Base-by-base conservation (phyloP, 2,888 invertebrate species). In the Pediacus dermestoides region DNA sequence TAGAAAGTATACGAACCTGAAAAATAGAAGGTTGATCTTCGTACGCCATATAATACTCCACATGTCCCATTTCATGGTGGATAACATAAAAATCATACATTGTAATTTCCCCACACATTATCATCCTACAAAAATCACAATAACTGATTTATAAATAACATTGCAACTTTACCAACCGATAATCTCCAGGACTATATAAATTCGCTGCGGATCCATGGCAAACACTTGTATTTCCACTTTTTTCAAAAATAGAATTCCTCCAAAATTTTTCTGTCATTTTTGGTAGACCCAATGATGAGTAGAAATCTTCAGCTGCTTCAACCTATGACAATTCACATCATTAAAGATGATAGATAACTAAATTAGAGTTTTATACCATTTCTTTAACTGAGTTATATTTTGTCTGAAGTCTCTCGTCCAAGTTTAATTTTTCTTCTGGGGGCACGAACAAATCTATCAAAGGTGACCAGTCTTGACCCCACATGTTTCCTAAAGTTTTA, bases 191-290 rank as follows among this genome's bases (percentile, higher is more conserved):
- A 41, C 69, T 60, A 49, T 76, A 85, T 77, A 87, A 81, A 61
- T 86, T 81, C 0, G 82, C 83, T 1, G 86, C 84, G 1, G 81
- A 75, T 4, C 84, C 86, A 53, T 85, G 82, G 58, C 87, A 88
- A 8, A 73, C 68, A 0, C 67, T 67, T n/a, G 52, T 55, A 42
- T 68, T 68, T 11, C 54, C 46, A 23, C 51, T 60, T 33, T 60
- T 53, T 46, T 68, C 64, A 44, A 80, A 76, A 13, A 75, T 64
- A 0, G 80, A 82, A 46, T 76, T 64, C 31, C 68, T 65, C 82
- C 83, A 83, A 70, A 84, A 84, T 8, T 65, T 66, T 1, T 71
- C 57, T 0, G 81, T 74, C 77, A 84, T 77, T 9, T 72, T 65
- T 0, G 77, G 77, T 30, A 82, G 58, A 2, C 81, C 81, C 30